Percentiles rank a stretch among this genome's conserved stretches.
phyloP scores from a whole-genome alignment of 2,113 vertebrate genomes.

The Ptyas mucosa region DNA sequence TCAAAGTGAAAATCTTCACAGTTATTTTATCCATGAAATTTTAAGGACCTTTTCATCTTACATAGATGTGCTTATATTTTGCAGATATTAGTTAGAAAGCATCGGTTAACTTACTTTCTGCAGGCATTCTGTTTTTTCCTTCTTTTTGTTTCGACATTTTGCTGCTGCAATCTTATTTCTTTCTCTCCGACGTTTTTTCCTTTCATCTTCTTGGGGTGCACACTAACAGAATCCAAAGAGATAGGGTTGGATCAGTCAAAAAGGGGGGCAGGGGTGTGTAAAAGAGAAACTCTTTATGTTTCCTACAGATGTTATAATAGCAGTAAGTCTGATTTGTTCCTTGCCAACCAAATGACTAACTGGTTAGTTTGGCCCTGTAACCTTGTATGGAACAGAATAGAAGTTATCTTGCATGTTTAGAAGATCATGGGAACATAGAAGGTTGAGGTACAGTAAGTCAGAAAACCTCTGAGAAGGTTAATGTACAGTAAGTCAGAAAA shows the following conservation, averaged over 20 bases:
- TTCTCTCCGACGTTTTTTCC: slow-evolving; percentile 89
- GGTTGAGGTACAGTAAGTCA: background rate
- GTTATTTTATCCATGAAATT: background rate
- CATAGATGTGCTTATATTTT: background rate
- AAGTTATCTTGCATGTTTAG: background rate
- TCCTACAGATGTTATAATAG: background rate
- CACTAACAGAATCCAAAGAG: slow-evolving; percentile 61
- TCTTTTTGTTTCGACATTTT: slow-evolving; percentile 97
- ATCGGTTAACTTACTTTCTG: slow-evolving; percentile 80
- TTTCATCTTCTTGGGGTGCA: slow-evolving; percentile 79
- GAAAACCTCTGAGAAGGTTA: background rate
- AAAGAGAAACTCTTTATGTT: background rate
- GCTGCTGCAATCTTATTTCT: slow-evolving; percentile 96
- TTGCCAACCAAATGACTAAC: background rate
- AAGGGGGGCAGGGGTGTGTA: background rate
- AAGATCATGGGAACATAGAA: background rate
- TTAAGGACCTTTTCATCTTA: background rate
- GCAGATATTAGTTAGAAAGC: background rate
- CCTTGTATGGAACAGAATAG: background rate
- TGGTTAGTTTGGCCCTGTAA: background rate
- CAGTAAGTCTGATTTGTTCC: background rate
- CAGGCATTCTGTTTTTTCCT: slow-evolving; percentile 91
- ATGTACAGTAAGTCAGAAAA: background rate
- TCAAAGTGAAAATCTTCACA: background rate
- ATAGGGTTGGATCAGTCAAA: background rate